Conservation (phyloP, 64 coral and sea anemone species). For the Acropora yongei region DNA sequence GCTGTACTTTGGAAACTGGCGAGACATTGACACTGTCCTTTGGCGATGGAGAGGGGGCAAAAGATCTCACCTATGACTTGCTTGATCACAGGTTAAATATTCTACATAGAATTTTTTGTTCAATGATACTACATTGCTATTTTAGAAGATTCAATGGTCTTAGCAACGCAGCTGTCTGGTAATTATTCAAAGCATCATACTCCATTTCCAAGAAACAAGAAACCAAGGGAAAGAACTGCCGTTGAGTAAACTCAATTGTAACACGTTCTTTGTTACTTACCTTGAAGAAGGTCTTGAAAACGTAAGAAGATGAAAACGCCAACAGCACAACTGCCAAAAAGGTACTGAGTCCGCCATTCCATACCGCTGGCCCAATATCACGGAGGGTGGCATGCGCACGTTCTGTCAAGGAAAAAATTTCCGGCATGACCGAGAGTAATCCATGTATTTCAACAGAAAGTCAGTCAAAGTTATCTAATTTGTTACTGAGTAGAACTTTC, state of each 20-base stretch:
- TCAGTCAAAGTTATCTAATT: no score
- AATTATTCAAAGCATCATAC: background rate
- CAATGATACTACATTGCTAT: no score
- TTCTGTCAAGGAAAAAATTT: constrained; percentile 42
- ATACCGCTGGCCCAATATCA: constrained; percentile 95
- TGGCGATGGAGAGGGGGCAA: no score
- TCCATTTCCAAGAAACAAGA: background rate
- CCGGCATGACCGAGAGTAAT: background rate
- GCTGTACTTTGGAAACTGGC: no score
- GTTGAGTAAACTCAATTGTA: background rate
- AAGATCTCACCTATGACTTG: no score
- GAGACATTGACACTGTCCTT: no score
- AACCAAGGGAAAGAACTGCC: background rate
- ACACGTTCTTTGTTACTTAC: constrained; percentile 19
- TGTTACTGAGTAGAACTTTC: background rate
- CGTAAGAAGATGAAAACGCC: constrained; percentile 85
- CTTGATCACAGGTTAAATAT: no score
- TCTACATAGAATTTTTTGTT: no score
- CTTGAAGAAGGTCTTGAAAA: constrained; percentile 93
- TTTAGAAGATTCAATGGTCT: no score
- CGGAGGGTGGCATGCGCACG: constrained; percentile 68
- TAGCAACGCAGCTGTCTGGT: no score
- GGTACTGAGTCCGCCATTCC: constrained; percentile 96
- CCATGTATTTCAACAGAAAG: background rate
- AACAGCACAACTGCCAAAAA: constrained; percentile 87